phyloP scores from a whole-genome alignment of 2,113 vertebrate species.

The Rhynchomys soricoides region DNA sequence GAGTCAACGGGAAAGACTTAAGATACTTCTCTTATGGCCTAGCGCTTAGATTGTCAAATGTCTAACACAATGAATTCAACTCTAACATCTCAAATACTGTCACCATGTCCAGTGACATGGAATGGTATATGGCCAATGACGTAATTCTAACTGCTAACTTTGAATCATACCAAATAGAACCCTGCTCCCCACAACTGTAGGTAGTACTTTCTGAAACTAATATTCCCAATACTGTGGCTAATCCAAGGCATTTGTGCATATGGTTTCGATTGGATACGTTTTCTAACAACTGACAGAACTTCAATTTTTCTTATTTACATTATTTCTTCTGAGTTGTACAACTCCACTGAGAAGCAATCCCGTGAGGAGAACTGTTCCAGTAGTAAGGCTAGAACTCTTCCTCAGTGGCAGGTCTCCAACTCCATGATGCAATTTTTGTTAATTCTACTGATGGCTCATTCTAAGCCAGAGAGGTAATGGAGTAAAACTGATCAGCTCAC shows the following conservation, averaged over 20 bases:
- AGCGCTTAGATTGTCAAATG: background rate
- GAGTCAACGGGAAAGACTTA: background rate
- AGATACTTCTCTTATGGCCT: background rate
- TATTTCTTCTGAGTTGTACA: constrained; percentile 68
- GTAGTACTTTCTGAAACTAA: background rate
- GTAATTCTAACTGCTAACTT: background rate
- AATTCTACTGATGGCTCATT: constrained; percentile 67
- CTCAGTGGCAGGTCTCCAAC: constrained; percentile 68
- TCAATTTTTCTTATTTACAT: constrained; percentile 62
- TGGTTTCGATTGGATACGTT: constrained; percentile 49
- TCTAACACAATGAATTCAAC: constrained; percentile 17
- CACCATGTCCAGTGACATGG: background rate
- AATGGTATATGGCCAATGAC: background rate
- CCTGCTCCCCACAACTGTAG: background rate
- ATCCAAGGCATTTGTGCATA: constrained; percentile 58
- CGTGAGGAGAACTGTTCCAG: constrained; percentile 56
- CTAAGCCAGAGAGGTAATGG: constrained; percentile 68
- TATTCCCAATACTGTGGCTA: constrained; percentile 48
- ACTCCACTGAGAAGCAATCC: constrained; percentile 62
- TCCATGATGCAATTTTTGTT: constrained; percentile 70
- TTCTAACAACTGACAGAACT: constrained; percentile 54
- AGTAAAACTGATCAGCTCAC: constrained; percentile 64
- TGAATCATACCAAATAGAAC: background rate
- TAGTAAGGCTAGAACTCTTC: constrained; percentile 66
- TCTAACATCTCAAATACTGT: constrained; percentile 40